phyloP scores from a whole-genome alignment of 1,140 invertebrate species.

The Macrostomum lignano region DNA sequence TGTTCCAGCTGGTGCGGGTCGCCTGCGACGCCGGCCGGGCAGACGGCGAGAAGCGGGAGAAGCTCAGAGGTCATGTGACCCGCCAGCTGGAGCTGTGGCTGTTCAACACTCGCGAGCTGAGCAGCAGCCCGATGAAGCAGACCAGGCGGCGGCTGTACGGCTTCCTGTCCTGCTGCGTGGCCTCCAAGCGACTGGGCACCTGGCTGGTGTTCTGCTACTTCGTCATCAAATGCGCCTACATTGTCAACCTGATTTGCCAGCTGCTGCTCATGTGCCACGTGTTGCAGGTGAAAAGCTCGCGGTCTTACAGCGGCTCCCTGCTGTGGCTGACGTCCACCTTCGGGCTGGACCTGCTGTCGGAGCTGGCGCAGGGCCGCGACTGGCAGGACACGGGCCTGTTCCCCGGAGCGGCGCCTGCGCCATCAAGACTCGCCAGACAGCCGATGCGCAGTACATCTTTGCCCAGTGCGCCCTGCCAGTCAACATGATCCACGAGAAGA shows the following conservation, averaged over 20 bases:
- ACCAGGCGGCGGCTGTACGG: too few relatives aligned
- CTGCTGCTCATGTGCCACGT: not conserved
- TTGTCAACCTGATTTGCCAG: not conserved
- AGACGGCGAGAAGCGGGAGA: constrained; percentile 17
- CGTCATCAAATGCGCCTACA: not conserved
- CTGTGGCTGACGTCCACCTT: constrained; percentile 19
- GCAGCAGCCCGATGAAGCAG: constrained; percentile 1
- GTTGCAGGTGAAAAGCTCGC: constrained; percentile 18
- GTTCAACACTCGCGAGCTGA: not conserved
- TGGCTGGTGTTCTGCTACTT: constrained; percentile 3
- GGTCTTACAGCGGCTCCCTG: constrained; percentile 30
- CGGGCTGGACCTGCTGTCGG: constrained; percentile 16
- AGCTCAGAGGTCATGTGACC: too few relatives aligned
- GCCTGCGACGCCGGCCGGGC: not conserved
- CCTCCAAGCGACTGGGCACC: constrained; percentile 2
- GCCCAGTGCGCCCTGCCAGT: not conserved
- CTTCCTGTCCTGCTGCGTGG: too few relatives aligned
- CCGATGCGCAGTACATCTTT: constrained; percentile 19
- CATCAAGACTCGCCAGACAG: constrained; percentile 11
- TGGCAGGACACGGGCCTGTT: constrained; percentile 7
- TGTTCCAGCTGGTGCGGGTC: constrained; percentile 1
- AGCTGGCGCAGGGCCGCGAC: constrained; percentile 4
- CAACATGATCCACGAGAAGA: not conserved
- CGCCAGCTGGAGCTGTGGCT: not conserved
- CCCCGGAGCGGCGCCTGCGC: constrained; percentile 12